Percentiles rank a stretch among this genome's conserved stretches.
These are phyloP conservation scores for Halichoerus grypus DNA, from an alignment of 2,113 vertebrate species.

Conservation along the genomic window DNA sequence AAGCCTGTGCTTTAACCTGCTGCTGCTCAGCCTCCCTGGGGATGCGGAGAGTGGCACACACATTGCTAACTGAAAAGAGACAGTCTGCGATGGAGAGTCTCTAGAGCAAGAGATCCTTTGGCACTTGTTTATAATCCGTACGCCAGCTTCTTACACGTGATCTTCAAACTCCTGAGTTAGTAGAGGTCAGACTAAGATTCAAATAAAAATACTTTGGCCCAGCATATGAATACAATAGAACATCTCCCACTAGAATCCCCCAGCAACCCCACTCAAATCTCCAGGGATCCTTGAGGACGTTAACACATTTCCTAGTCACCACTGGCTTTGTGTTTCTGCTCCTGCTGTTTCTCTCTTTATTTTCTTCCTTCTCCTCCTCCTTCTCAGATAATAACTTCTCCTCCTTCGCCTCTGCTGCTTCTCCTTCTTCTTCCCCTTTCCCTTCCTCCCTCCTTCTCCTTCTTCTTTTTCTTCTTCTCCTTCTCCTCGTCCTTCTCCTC, in stretches of 20 bases:
- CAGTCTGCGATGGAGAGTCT: background rate
- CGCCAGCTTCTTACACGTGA: background rate
- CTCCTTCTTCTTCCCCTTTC: fast-evolving
- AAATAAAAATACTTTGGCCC: background rate
- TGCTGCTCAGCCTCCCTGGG: background rate
- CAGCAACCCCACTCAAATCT: background rate
- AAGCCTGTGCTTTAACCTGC: background rate
- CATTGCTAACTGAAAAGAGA: background rate
- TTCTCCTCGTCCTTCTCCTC: background rate
- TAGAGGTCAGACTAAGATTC: background rate
- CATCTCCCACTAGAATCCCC: background rate
- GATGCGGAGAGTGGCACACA: background rate
- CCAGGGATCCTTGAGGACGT: background rate
- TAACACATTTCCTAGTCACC: background rate
- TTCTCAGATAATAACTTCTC: too few relatives aligned
- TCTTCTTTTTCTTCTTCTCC: background rate
- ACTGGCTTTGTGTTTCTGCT: background rate
- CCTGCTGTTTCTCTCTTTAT: background rate
- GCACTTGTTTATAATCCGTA: background rate
- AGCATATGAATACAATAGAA: background rate
- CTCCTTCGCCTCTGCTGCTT: background rate
- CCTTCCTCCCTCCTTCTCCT: fast-evolving
- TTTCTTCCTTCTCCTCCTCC: background rate
- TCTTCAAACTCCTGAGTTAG: background rate
- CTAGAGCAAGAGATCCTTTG: background rate